Conservation (phyloP, 2,888 invertebrate genomes). For the Scaptomyza parva region DNA sequence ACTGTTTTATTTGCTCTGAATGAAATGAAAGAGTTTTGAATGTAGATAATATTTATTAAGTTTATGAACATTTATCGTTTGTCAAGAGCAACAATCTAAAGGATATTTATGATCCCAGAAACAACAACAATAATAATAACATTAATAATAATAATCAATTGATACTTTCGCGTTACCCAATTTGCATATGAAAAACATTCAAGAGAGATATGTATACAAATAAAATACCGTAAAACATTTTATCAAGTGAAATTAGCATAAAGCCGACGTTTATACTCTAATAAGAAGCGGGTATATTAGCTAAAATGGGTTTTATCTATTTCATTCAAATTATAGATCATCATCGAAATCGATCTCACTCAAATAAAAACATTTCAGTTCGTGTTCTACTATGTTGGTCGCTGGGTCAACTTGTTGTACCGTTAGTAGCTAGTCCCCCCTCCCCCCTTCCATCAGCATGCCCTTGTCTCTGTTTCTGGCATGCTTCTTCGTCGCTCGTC, state of each 20-base stretch:
- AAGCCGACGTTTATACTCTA: not conserved
- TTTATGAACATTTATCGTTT: constrained; percentile 3
- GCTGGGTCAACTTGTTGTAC: constrained; percentile 51
- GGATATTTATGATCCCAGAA: constrained; percentile 27
- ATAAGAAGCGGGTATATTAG: constrained; percentile 9
- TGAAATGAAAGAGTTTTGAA: constrained; percentile 16
- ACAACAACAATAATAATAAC: constrained; percentile 21
- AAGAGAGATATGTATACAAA: constrained; percentile 14
- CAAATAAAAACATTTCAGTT: not conserved
- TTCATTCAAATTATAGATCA: constrained; percentile 4
- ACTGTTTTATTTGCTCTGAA: constrained; percentile 23
- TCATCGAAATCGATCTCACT: constrained; percentile 9
- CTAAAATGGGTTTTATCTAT: too few species aligned
- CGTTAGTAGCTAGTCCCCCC: constrained; percentile 38
- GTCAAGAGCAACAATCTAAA: constrained; percentile 3
- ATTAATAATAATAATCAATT: constrained; percentile 40
- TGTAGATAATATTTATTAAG: not conserved
- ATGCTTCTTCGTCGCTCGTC: constrained; percentile 17
- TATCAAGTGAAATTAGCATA: constrained; percentile 38
- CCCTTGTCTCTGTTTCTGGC: not conserved
- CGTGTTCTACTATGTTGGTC: constrained; percentile 24
- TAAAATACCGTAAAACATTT: constrained; percentile 47
- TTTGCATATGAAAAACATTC: constrained; percentile 66
- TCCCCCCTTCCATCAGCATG: not conserved
- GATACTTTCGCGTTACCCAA: constrained; percentile 67